Percentiles rank a stretch among this genome's conserved stretches.
These are phyloP conservation scores for Strigamia transsilvanica DNA, from an alignment of 2,888 invertebrate species.

Conservation along the genomic window DNA sequence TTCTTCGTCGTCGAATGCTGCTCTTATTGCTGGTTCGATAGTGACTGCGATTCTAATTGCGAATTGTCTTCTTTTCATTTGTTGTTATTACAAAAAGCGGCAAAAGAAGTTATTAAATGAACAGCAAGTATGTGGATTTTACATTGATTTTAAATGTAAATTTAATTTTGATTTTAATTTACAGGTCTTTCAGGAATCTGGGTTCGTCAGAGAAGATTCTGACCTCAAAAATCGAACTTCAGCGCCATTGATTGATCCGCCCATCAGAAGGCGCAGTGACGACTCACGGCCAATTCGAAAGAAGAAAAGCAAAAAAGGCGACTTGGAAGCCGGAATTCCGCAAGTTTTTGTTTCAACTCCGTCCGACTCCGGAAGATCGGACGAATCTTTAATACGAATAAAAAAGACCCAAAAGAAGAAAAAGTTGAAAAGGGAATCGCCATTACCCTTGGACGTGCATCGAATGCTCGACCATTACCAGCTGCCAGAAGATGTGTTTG, in stretches of 20 bases:
- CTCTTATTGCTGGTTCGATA: not conserved
- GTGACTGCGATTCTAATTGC: not conserved
- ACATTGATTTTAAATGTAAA: not conserved
- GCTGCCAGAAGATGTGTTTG: not conserved
- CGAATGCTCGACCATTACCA: not conserved
- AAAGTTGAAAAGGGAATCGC: not conserved
- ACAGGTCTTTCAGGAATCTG: not conserved
- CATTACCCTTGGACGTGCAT: not conserved
- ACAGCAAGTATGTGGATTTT: not conserved
- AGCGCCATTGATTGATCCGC: not conserved
- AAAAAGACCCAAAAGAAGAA: not conserved
- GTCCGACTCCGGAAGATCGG: slow-evolving; percentile 7
- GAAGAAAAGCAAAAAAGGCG: not conserved
- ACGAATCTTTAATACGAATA: not conserved
- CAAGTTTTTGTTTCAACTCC: not conserved
- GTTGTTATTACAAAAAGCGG: not conserved
- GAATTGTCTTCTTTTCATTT: not conserved
- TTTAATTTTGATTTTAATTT: slow-evolving; percentile 9
- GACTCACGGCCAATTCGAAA: not conserved
- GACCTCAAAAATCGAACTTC: not conserved
- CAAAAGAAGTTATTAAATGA: not conserved
- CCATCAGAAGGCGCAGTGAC: not conserved
- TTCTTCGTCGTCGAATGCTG: not conserved
- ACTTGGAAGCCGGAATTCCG: not conserved
- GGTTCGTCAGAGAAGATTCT: not conserved